Conservation (phyloP, 2,888 invertebrate genomes). For the Caenorhabditis becei region DNA sequence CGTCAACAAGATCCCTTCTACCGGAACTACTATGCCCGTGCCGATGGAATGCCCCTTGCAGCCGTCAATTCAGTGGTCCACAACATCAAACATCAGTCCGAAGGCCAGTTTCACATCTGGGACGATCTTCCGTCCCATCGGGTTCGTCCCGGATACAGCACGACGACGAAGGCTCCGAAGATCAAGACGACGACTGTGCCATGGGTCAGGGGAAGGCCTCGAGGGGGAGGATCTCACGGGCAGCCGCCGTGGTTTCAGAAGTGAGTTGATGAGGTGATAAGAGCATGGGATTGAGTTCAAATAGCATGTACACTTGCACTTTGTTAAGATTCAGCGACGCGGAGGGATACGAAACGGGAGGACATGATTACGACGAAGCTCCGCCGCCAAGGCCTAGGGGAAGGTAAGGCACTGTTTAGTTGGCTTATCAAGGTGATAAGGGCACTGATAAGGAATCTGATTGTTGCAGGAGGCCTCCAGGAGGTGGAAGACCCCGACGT, state of each 20-base stretch:
- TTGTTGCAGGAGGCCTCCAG: conserved; percentile 18
- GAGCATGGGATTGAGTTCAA: too few species aligned
- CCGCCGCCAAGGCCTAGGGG: conserved; percentile 26
- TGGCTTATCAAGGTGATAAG: not conserved
- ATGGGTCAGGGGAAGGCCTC: conserved; percentile 52
- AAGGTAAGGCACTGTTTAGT: conserved; percentile 20
- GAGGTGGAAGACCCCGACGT: conserved; percentile 33
- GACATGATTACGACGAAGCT: conserved; percentile 16
- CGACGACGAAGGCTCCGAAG: conserved; percentile 34
- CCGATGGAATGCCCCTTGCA: conserved; percentile 52
- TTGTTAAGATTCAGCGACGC: conserved; percentile 56
- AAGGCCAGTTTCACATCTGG: conserved; percentile 41
- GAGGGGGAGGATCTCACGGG: conserved; percentile 7
- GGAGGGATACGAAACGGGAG: conserved; percentile 29
- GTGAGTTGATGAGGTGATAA: conserved; percentile 21
- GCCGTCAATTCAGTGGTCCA: conserved; percentile 59
- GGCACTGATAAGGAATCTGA: too few species aligned
- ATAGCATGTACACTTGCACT: conserved; percentile 12
- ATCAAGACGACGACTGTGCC: conserved; percentile 15
- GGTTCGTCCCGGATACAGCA: conserved; percentile 34
- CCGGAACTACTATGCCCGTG: conserved; percentile 41
- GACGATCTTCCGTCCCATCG: conserved; percentile 35
- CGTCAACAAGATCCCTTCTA: conserved; percentile 60
- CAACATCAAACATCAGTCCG: conserved; percentile 50
- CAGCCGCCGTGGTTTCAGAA: conserved; percentile 42